Conservation (phyloP, 2,113 vertebrate species). For the Poeciliopsis turrubarensis region DNA sequence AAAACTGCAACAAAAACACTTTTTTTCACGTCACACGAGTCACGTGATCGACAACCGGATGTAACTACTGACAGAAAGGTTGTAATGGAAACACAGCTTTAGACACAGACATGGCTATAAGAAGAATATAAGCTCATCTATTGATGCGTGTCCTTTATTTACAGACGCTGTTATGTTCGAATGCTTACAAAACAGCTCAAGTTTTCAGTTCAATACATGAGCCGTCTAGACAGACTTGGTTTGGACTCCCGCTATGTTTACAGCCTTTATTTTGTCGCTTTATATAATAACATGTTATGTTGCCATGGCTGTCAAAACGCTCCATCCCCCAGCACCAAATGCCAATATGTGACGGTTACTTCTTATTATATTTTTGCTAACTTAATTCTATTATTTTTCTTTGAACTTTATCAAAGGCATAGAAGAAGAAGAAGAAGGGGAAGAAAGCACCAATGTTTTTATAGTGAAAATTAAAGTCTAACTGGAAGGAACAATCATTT, state of each 20-base stretch:
- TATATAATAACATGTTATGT: not conserved
- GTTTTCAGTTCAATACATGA: slow-evolving; percentile 20
- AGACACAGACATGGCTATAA: too few relatives aligned
- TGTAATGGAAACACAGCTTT: too few relatives aligned
- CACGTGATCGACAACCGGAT: too few relatives aligned
- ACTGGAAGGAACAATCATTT: not conserved
- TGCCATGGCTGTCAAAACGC: not conserved
- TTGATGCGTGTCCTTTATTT: slow-evolving; percentile 15
- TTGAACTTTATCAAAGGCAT: not conserved
- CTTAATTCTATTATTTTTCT: not conserved
- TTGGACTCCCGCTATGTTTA: not conserved
- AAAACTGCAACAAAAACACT: too few relatives aligned
- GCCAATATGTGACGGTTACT: not conserved
- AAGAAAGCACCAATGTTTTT: not conserved
- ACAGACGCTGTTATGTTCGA: slow-evolving; percentile 1
- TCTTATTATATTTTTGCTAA: not conserved
- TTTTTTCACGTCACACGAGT: too few relatives aligned
- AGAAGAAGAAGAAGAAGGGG: not conserved
- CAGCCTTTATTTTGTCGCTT: not conserved
- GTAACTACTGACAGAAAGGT: too few relatives aligned
- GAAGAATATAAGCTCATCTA: not conserved
- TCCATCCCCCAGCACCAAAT: too few relatives aligned
- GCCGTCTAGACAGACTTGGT: not conserved
- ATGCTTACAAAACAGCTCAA: not conserved
- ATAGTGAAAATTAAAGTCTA: not conserved